Evolutionary conservation across 2,888 invertebrate genomes (phyloP), one percentile per base, ranked within the genome.

Genomic region (Cosmia trapezina): DNA sequence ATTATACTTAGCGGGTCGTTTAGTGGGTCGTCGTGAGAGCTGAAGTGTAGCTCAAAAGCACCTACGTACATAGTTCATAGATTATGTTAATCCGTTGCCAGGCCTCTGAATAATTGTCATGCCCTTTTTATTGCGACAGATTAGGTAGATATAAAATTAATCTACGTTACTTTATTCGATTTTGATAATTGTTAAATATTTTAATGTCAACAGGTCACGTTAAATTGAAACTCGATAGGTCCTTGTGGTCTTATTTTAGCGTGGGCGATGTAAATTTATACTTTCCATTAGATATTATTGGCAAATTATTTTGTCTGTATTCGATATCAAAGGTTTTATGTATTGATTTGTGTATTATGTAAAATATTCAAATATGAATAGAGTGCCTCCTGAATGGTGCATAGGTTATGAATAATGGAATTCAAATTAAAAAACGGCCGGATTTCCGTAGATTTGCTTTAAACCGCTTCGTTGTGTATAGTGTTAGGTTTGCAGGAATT

Each of bases 41-140:
- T 54, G 37, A 64, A 9, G 33, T 37, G 17, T 63, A 57, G n/a
- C 19, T 73, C 59, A 45, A 56, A 81, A 72, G 51, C 51, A 60
- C 51, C 28, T 56, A 65, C 37, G n/a, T 37, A 37, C 41, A 8
- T 41, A 14, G 11, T 51, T 37, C 6, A 28, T 60, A 28, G 28
- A 28, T 28, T 28, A 33, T 71, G 53, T 70, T 61, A 83, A 81
- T 64, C 68, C 68, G 59, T 69, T 68, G 56, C 33, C 70, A 57
- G 28, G 37, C 37, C 59, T 54, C 47, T 86, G 70, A 84, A 84
- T 86, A 79, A 79, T 77, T 79, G 51, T 73, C 56, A 64, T 49
- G 71, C 61, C 68, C 71, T 65, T 70, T 70, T 60, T 60, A 67
- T 65, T 53, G 11, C 60, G 51, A 56, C 53, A 59, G 49, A 65